Evolutionary conservation across 2,113 vertebrate genomes (phyloP).

Genomic region (Podilymbus podiceps): DNA sequence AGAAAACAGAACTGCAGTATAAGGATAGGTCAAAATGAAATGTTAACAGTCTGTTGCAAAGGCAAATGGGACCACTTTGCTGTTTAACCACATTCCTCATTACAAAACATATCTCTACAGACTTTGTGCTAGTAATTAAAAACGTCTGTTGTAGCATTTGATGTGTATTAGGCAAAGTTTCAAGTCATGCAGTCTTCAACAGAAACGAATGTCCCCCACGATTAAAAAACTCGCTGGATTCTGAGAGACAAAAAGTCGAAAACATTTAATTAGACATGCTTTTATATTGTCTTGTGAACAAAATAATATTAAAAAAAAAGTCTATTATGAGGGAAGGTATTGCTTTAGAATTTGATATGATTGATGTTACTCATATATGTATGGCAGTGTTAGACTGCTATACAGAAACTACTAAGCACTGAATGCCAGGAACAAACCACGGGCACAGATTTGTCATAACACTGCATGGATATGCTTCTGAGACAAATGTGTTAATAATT

Average conservation of each 20-base stretch:
- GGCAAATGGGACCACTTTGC: slow-evolving; percentile 26
- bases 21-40: slow-evolving; percentile 42
- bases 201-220: slow-evolving; percentile 30
- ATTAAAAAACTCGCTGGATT: not conserved
- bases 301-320: not conserved
- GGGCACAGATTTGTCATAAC: slow-evolving; percentile 39
- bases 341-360: slow-evolving; percentile 51
- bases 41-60: slow-evolving; percentile 26
- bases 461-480: slow-evolving; percentile 23
- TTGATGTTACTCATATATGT: slow-evolving; percentile 56
- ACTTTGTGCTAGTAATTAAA: slow-evolving; percentile 65
- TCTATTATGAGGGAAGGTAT: slow-evolving; percentile 9
- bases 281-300: not conserved
- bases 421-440: slow-evolving; percentile 29
- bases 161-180: slow-evolving; percentile 46
- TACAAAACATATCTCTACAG: slow-evolving; percentile 33
- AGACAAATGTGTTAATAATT: slow-evolving; percentile 69
- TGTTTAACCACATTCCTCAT: slow-evolving; percentile 54
- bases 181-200: slow-evolving; percentile 38
- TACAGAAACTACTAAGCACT: slow-evolving; percentile 38
- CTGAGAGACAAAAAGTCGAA: not conserved
- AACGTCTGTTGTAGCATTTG: slow-evolving; percentile 52
- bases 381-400: slow-evolving; percentile 47
- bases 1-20: not conserved
- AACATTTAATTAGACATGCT: slow-evolving; percentile 22